Evolutionary conservation across 2,797 vertebrate genomes (phyloP).

Genomic region (Dromococcyx pavoninus): DNA sequence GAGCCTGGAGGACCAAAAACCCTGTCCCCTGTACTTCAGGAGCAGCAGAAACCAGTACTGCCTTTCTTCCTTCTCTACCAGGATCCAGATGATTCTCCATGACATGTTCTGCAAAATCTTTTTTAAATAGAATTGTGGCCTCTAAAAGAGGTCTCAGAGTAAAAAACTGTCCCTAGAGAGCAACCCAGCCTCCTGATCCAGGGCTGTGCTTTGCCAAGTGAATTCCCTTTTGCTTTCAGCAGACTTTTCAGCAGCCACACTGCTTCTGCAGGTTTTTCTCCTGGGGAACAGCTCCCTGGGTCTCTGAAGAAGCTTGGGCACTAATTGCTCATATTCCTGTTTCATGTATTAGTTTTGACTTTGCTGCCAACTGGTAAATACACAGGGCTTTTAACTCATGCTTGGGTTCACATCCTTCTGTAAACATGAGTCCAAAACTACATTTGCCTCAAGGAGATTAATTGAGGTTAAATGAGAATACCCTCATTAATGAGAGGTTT

Average conservation of each 20-base stretch:
- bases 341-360: not conserved
- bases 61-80: not conserved
- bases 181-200: not conserved
- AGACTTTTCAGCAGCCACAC: not conserved
- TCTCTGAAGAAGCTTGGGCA: not conserved
- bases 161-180: not conserved
- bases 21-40: not conserved
- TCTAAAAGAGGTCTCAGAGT: not conserved
- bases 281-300: accelerated
- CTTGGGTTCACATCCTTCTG: not conserved
- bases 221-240: not conserved
- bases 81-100: not conserved
- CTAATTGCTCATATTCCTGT: not conserved
- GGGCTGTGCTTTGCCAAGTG: not conserved
- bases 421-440: not conserved
- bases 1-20: not conserved
- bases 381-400: not conserved
- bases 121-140: not conserved
- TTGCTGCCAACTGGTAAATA: not conserved
- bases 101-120: not conserved
- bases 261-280: not conserved
- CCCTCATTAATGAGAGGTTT: not conserved
- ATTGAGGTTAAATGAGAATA: not conserved
- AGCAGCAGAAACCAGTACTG: not conserved
- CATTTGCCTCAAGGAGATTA: not conserved